These are phyloP conservation scores for Tetropium fuscum DNA, from an alignment of 2,888 invertebrate species.

Conservation along the genomic window DNA sequence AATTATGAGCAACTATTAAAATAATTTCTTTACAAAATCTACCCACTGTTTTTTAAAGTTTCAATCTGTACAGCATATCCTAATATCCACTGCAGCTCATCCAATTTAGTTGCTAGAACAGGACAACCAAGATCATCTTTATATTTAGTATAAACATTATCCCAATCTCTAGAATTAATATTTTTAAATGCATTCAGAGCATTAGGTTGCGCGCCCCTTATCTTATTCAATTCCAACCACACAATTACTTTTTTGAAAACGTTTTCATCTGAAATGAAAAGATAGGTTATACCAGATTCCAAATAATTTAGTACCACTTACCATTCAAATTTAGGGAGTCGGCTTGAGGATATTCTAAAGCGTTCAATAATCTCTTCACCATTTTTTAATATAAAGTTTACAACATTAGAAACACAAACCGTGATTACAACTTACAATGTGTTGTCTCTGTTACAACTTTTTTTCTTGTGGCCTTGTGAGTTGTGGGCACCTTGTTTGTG, in stretches of 20 bases:
- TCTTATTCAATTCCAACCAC: conserved; percentile 96
- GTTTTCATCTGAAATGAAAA: conserved; percentile 75
- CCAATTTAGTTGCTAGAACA: conserved; percentile 69
- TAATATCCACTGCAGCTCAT: conserved; percentile 88
- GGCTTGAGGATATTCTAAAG: conserved; percentile 82
- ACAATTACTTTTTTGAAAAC: conserved; percentile 84
- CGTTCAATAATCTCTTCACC: conserved; percentile 82
- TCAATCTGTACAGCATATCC: conserved; percentile 87
- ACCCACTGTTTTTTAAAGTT: conserved; percentile 81
- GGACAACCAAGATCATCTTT: conserved; percentile 83
- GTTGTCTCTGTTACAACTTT: too few species aligned
- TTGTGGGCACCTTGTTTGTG: too few species aligned
- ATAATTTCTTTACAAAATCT: too few species aligned
- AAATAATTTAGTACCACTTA: conserved; percentile 61
- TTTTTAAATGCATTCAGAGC: conserved; percentile 81
- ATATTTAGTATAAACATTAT: conserved; percentile 77
- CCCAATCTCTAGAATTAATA: conserved; percentile 77
- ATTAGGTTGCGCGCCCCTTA: conserved; percentile 87
- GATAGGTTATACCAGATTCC: conserved; percentile 1
- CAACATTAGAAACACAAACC: too few species aligned
- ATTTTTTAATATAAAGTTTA: conserved; percentile 66
- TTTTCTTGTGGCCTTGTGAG: too few species aligned
- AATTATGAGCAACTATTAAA: neutral
- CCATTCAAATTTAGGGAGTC: conserved; percentile 79
- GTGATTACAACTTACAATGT: too few species aligned